Evolutionary conservation across 1,140 invertebrate genomes (phyloP).

Genomic region (Trissolcus basalis): DNA sequence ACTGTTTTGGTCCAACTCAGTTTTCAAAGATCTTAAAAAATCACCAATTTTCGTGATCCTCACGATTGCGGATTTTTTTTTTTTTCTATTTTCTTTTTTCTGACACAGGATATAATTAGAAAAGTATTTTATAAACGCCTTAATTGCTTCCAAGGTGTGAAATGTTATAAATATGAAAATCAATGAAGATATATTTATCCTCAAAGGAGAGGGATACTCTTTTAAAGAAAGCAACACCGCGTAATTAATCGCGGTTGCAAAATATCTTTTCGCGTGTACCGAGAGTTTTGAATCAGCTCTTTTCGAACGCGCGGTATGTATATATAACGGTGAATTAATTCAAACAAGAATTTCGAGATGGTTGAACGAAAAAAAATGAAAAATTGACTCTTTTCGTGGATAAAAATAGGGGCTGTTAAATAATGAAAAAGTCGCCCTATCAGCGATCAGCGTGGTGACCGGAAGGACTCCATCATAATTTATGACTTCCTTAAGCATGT

Average conservation of each 20-base stretch:
- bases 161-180: constrained; percentile 37
- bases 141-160: constrained; percentile 14
- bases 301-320: too few species aligned
- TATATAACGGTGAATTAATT: constrained; percentile 6
- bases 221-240: constrained; percentile 1
- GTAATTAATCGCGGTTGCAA: constrained; percentile 24
- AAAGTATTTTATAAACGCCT: constrained; percentile 19
- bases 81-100: neutral
- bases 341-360: neutral
- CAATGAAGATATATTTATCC: constrained; percentile 35
- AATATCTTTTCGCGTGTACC: constrained; percentile 2
- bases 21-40: neutral
- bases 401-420: constrained; percentile 29
- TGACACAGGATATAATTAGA: constrained; percentile 15
- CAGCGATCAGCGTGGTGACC: constrained; percentile 38
- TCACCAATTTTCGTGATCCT: neutral
- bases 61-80: too few species aligned
- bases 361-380: constrained; percentile 7
- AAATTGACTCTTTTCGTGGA: constrained; percentile 23
- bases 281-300: neutral
- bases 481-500: constrained; percentile 45
- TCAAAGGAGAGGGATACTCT: constrained; percentile 8
- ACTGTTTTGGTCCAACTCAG: too few species aligned
- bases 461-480: constrained; percentile 42
- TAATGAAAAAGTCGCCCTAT: constrained; percentile 47